Conservation (phyloP, 1,140 invertebrate species). For the Drosophila takahashii region DNA sequence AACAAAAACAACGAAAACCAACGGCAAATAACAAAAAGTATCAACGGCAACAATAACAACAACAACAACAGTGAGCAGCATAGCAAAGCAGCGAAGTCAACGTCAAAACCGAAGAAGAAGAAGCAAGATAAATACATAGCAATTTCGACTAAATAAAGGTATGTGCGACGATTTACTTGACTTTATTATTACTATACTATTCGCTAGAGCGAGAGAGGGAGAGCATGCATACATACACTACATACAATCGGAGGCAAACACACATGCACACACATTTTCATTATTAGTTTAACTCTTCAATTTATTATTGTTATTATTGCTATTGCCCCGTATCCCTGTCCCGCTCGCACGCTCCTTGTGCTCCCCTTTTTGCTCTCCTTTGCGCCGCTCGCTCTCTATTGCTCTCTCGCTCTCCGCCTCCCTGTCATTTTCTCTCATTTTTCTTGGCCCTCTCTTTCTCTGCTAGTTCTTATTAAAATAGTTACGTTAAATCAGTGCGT, state of each 20-base stretch:
- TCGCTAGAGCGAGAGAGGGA: conserved; percentile 13
- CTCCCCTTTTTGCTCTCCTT: conserved; percentile 7
- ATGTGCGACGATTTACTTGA: conserved; percentile 66
- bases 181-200: conserved; percentile 59
- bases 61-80: conserved; percentile 21
- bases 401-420: background rate
- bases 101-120: conserved; percentile 44
- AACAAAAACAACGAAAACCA: conserved; percentile 32
- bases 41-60: conserved; percentile 28
- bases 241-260: conserved; percentile 29
- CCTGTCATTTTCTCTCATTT: conserved; percentile 9
- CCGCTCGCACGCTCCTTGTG: conserved; percentile 35
- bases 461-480: conserved; percentile 65
- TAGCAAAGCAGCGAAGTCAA: conserved; percentile 42
- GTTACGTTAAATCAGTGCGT: conserved; percentile 80
- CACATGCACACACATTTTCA: conserved; percentile 51
- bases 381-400: conserved; percentile 11
- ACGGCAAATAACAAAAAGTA: conserved; percentile 49
- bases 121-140: conserved; percentile 72
- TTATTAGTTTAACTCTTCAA: conserved; percentile 83
- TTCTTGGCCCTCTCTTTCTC: conserved; percentile 43
- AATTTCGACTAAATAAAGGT: conserved; percentile 82
- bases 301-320: conserved; percentile 80
- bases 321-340: conserved; percentile 17
- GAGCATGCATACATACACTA: conserved; percentile 15